Evolutionary conservation across 2,888 invertebrate species (phyloP).

Genomic region (Lasioglossum leucozonium): DNA sequence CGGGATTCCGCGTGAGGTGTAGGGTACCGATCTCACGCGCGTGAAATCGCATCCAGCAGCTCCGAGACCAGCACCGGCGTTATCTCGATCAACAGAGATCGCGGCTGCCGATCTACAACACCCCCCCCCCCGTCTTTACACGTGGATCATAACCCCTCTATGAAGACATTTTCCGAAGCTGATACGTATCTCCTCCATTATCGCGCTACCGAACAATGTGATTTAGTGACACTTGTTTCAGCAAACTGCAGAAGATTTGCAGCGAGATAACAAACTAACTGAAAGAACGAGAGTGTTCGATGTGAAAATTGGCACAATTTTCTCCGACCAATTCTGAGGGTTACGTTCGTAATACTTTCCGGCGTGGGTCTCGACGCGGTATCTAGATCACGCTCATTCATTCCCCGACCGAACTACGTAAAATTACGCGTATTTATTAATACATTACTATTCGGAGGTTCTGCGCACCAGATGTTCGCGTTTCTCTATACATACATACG

Average conservation of each 20-base stretch:
- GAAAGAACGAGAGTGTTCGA: neutral
- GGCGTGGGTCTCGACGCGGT: neutral
- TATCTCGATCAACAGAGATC: conserved; percentile 63
- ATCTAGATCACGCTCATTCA: conserved; percentile 15
- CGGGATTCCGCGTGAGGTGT: conserved; percentile 66
- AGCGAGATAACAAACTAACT: too few relatives aligned
- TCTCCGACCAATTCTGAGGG: neutral
- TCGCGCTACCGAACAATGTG: neutral
- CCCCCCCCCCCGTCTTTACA: too few relatives aligned
- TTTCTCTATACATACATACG: conserved; percentile 19
- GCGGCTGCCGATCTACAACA: conserved; percentile 62
- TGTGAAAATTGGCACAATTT: neutral
- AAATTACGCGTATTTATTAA: conserved; percentile 43
- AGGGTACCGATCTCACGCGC: conserved; percentile 66
- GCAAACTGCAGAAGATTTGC: neutral
- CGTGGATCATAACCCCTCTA: conserved; percentile 9
- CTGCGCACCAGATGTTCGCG: conserved; percentile 52
- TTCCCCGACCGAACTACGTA: conserved; percentile 8
- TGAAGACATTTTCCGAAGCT: conserved; percentile 53
- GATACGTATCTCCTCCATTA: conserved; percentile 27
- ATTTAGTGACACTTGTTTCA: neutral
- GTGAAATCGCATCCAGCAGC: conserved; percentile 68
- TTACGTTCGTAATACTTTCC: neutral
- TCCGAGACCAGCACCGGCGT: conserved; percentile 23
- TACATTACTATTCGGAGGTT: conserved; percentile 49